Base-by-base conservation (phyloP, 2,797 vertebrate genomes). In the Ciconia nigra region DNA sequence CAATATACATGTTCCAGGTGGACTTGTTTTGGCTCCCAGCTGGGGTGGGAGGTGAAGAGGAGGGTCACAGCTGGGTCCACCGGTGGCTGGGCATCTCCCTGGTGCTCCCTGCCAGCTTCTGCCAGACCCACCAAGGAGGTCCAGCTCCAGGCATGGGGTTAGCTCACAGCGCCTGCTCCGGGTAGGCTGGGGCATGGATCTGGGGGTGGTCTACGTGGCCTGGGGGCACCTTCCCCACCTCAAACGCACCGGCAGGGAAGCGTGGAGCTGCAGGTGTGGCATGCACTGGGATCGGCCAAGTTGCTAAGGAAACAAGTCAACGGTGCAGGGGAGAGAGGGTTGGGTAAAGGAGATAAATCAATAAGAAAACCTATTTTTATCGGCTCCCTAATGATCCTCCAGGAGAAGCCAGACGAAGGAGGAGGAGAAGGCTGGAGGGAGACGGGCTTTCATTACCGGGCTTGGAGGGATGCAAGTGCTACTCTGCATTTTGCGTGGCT, bases 221-320 rank as follows among this genome's bases (percentile, higher is more conserved):
- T 73, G 31, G 29, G 52, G 35, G 12, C 31, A 5, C 77, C 73
- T 76, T 86, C 35, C 69, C 74, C 5, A 6, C 85, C 94, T 92
- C 44, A 51, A 46, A 87, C 8, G 37, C 79, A 42, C 46, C 0
- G 8, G 74, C 79, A 95, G 90, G 76, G 76, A 91, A 71, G 76
- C 1, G 0, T 51, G 92, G 95, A 87, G 89, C 90, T 96, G 89
- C 96, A 98, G 97, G 98, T 98, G 96, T 96, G 89, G 85, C 1
- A 1, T 31, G n/a, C 70, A 69, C 89, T 88, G 96, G 95, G 95
- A 96, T 97, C 29, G 67, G 92, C 93, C 5, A 24, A 97, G 98
- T 98, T 98, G 98, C 98, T 97, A 98, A 95, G 98, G 98, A 98
- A 98, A 98, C 98, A 90, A 97, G 97, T 98, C 97, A 97, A 97